These are phyloP conservation scores for Champsocephalus gunnari DNA, from an alignment of 2,797 vertebrate species.

Conservation along the genomic window DNA sequence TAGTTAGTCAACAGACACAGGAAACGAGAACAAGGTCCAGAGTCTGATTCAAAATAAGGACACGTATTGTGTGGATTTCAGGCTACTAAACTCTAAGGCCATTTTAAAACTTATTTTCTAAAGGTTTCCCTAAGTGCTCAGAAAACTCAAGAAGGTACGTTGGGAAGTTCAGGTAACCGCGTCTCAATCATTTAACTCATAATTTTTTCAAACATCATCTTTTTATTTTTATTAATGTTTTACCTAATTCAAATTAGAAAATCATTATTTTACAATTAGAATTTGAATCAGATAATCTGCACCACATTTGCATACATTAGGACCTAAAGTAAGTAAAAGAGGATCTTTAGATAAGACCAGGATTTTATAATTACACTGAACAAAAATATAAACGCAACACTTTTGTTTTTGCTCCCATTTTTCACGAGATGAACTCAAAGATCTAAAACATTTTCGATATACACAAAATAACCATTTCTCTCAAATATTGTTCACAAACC, in stretches of 20 bases:
- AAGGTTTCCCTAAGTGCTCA: too few species aligned
- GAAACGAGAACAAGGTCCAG: conserved; percentile 1
- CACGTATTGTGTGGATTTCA: too few species aligned
- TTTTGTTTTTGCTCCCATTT: too few species aligned
- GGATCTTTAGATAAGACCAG: not conserved
- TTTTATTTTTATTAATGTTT: too few species aligned
- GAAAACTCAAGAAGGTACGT: too few species aligned
- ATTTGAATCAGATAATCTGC: not conserved
- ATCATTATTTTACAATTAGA: not conserved
- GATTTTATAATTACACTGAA: not conserved
- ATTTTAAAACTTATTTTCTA: not conserved
- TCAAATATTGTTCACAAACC: too few species aligned
- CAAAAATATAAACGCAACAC: too few species aligned
- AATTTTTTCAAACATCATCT: not conserved
- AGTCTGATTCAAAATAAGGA: not conserved
- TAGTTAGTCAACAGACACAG: not conserved
- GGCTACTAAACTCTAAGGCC: too few species aligned
- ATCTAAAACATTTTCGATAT: too few species aligned
- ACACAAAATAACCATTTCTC: too few species aligned
- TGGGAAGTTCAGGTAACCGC: not conserved
- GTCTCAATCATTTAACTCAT: not conserved
- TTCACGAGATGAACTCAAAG: too few species aligned
- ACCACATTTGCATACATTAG: not conserved
- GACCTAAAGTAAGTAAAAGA: not conserved
- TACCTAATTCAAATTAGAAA: too few species aligned